These are phyloP conservation scores for Halcyon senegalensis DNA, from an alignment of 2,113 vertebrate genomes.

Conservation along the genomic window DNA sequence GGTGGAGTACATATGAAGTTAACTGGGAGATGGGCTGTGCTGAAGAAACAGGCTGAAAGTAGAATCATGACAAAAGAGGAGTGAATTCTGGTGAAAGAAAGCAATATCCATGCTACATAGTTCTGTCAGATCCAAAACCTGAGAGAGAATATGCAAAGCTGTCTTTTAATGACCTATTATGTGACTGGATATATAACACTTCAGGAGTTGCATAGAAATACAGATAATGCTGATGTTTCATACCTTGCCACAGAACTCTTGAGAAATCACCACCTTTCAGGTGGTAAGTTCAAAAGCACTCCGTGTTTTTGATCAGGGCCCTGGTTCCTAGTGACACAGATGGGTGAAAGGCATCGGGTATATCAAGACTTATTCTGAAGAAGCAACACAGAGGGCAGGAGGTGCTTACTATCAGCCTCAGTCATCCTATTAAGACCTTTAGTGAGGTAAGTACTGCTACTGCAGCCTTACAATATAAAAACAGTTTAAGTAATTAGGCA, in stretches of 20 bases:
- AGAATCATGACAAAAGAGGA: not conserved
- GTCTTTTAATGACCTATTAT: accelerated
- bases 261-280: not conserved
- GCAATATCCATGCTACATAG: not conserved
- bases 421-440: not conserved
- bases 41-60: not conserved
- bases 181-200: too few relatives aligned
- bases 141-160: not conserved
- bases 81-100: not conserved
- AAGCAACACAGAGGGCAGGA: not conserved
- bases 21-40: not conserved
- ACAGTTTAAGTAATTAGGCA: not conserved
- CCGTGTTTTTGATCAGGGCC: not conserved
- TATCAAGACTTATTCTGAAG: not conserved
- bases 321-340: not conserved
- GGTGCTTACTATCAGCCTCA: not conserved
- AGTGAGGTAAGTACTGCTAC: not conserved
- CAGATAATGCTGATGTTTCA: not conserved
- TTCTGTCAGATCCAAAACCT: not conserved
- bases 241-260: not conserved
- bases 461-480: not conserved
- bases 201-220: not conserved
- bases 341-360: not conserved
- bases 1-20: not conserved
- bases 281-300: not conserved